Conservation (phyloP, 2,888 invertebrate genomes). For the Bugulina stolonifera region DNA sequence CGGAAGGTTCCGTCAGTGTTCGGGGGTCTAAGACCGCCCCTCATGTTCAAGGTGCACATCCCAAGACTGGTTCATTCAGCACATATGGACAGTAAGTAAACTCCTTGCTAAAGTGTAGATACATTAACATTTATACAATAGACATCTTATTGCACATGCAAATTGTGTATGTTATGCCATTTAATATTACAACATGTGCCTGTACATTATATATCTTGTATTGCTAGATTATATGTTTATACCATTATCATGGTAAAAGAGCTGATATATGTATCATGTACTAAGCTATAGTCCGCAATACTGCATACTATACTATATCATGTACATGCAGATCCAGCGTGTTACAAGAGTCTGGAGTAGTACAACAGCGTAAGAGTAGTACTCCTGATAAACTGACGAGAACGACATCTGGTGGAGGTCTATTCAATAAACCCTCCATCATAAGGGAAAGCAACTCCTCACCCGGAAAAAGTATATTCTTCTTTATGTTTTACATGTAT, state of each 20-base stretch:
- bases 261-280: too few relatives aligned
- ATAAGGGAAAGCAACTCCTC: background rate
- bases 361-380: background rate
- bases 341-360: background rate
- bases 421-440: background rate
- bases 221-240: too few relatives aligned
- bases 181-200: too few relatives aligned
- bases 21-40: background rate
- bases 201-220: too few relatives aligned
- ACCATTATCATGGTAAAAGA: too few relatives aligned
- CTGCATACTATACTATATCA: too few relatives aligned
- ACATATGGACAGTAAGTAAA: slow-evolving; percentile 5
- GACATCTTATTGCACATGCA: too few relatives aligned
- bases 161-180: too few relatives aligned
- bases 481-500: too few relatives aligned
- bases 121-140: too few relatives aligned
- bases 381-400: slow-evolving; percentile 7
- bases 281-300: too few relatives aligned
- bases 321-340: background rate
- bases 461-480: slow-evolving; percentile 16
- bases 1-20: background rate
- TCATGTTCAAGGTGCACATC: background rate
- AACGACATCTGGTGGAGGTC: background rate
- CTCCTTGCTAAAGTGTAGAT: too few relatives aligned
- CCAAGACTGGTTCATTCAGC: slow-evolving; percentile 4